Percentiles rank a stretch among this genome's conserved stretches.
phyloP scores from a whole-genome alignment of 2,888 invertebrate genomes.

The Zhengitettix transpicula region DNA sequence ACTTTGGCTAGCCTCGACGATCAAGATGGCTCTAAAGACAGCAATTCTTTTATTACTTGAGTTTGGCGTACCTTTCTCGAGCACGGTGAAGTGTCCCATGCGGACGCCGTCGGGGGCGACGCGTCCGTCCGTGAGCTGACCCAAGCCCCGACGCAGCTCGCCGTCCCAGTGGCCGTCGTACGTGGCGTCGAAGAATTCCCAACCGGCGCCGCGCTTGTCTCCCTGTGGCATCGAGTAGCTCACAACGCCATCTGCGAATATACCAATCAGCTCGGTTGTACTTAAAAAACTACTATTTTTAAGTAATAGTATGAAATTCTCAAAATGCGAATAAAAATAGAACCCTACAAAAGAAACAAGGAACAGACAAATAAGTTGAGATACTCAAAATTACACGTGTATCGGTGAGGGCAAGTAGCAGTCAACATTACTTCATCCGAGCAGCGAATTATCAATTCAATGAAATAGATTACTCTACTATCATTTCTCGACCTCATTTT shows the following conservation, averaged over 20 bases:
- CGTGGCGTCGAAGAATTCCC: constrained; percentile 67
- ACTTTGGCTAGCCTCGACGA: too few relatives aligned
- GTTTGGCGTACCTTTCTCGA: background rate
- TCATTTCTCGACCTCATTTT: too few relatives aligned
- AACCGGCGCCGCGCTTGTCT: constrained; percentile 58
- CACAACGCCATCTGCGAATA: constrained; percentile 53
- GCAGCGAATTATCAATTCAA: too few relatives aligned
- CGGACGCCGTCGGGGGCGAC: constrained; percentile 61
- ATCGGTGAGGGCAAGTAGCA: too few relatives aligned
- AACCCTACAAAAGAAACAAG: too few relatives aligned
- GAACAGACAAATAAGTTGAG: too few relatives aligned
- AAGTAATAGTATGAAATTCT: background rate
- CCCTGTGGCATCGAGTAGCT: constrained; percentile 82
- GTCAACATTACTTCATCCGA: too few relatives aligned
- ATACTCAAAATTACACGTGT: too few relatives aligned
- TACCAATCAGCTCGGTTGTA: background rate
- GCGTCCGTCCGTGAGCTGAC: constrained; percentile 69
- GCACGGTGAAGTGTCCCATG: constrained; percentile 35
- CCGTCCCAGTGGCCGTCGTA: constrained; percentile 76
- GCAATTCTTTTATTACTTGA: too few relatives aligned
- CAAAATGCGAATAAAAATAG: background rate
- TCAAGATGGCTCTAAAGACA: too few relatives aligned
- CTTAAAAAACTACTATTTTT: too few relatives aligned
- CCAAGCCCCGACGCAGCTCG: constrained; percentile 59
- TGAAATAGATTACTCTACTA: too few relatives aligned